Base-by-base conservation (phyloP, 2,113 vertebrate genomes). In the Aviceda subcristata region DNA sequence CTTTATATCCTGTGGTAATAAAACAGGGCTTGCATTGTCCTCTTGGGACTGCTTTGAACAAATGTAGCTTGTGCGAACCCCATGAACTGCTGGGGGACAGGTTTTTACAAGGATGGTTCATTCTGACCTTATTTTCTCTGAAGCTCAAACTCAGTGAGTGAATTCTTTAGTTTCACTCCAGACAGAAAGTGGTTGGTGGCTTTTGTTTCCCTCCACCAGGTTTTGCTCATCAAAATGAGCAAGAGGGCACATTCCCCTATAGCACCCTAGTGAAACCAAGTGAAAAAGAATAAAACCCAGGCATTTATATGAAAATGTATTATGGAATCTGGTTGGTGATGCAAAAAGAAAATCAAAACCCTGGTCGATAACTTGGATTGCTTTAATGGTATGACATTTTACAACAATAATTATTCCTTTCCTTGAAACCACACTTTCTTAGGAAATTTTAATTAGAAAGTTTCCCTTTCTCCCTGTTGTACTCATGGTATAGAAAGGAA, bases 21-120 rank as follows among this genome's bases (percentile, higher is more conserved):
- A 95, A 97, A 76, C 74, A 94, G 62, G 45, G 30, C n/a, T 91
- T 81, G 26, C 20, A 91, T 91, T 97, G 64, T 96, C 79, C 92
- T 90, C 73, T 81, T 92, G 66, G 57, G 92, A 57, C 53, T 57
- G 34, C 74, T 90, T 79, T 83, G 67, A 88, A 76, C 50, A 82
- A 74, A 66, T 26, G n/a, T 50, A 66, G 3, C 59, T 91, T 73
- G 41, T 91, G 38, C 79, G 77, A 92, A 71, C 81, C 80, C 88
- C 50, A 5, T 27, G 55, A 83, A 60, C 74, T 90, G 71, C 41
- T 82, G 73, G 50, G 90, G 84, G 60, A 51, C 46, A 85, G 36
- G 15, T 34, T 92, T 86, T 71, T 68, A 67, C 38, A 81, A n/a
- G 38, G 50, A 57, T 4, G 4, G 3, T 24, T 93, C 73, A 48